Conservation (phyloP, 2,888 invertebrate genomes). For the Brachyopa scutellaris region DNA sequence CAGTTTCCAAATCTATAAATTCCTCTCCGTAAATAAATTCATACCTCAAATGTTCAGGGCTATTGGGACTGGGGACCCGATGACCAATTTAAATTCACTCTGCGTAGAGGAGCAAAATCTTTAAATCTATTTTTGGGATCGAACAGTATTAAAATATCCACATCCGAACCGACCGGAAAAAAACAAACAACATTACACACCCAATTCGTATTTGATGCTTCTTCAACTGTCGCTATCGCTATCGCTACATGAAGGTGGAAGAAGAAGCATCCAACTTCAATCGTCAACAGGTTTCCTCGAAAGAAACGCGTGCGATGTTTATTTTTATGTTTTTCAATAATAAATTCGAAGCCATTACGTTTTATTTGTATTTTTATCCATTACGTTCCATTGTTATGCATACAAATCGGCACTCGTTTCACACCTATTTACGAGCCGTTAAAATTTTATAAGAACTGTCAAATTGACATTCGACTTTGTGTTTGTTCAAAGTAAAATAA, state of each 20-base stretch:
- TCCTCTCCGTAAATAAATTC: not conserved
- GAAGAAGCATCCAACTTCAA: not conserved
- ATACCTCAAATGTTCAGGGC: slow-evolving; percentile 3
- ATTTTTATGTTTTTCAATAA: slow-evolving; percentile 29
- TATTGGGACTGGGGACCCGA: too few species aligned
- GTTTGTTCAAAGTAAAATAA: too few species aligned
- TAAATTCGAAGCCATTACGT: not conserved
- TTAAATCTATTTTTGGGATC: slow-evolving; percentile 22
- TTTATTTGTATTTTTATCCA: not conserved
- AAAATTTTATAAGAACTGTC: too few species aligned
- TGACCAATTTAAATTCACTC: slow-evolving; percentile 47
- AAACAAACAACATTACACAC: not conserved
- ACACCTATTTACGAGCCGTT: too few species aligned
- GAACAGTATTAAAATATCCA: slow-evolving; percentile 8
- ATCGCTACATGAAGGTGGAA: too few species aligned
- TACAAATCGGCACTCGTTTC: too few species aligned
- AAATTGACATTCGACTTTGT: not conserved
- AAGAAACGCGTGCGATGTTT: slow-evolving; percentile 24
- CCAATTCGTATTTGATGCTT: not conserved
- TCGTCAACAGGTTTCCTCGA: slow-evolving; percentile 51
- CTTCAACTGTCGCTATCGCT: too few species aligned
- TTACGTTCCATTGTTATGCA: not conserved
- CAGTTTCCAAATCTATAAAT: slow-evolving; percentile 27
- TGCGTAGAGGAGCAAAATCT: not conserved
- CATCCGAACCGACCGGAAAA: slow-evolving; percentile 20